These are phyloP conservation scores for Ursus arctos DNA, from an alignment of 2,113 vertebrate species.

Conservation along the genomic window DNA sequence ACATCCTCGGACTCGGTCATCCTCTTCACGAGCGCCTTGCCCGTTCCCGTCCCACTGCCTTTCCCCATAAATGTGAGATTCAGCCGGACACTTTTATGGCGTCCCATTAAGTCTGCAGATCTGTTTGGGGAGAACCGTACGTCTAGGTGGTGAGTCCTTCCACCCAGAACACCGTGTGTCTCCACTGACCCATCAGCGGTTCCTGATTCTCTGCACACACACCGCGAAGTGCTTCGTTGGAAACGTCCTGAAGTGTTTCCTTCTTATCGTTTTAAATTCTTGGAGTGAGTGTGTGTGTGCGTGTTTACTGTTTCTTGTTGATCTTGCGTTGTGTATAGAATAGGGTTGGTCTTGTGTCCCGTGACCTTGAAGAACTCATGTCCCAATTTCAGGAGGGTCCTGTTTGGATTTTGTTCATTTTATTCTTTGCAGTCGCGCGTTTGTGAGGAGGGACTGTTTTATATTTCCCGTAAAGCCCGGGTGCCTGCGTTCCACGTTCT, in stretches of 20 bases:
- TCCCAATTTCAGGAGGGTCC: neutral
- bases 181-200: neutral
- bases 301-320: neutral
- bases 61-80: no score
- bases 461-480: neutral
- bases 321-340: neutral
- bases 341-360: neutral
- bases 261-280: neutral
- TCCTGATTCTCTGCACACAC: neutral
- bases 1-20: neutral
- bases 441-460: neutral
- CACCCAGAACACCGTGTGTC: accelerated
- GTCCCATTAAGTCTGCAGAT: neutral
- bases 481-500: neutral
- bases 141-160: neutral
- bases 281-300: no score
- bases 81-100: neutral
- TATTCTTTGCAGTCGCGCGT: neutral
- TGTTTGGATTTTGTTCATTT: neutral
- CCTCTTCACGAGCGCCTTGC: neutral
- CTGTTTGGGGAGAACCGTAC: neutral
- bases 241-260: neutral
- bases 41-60: neutral
- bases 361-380: neutral
- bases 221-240: neutral